phyloP scores from a whole-genome alignment of 2,797 vertebrate species.

The Sorex maritimensis region DNA sequence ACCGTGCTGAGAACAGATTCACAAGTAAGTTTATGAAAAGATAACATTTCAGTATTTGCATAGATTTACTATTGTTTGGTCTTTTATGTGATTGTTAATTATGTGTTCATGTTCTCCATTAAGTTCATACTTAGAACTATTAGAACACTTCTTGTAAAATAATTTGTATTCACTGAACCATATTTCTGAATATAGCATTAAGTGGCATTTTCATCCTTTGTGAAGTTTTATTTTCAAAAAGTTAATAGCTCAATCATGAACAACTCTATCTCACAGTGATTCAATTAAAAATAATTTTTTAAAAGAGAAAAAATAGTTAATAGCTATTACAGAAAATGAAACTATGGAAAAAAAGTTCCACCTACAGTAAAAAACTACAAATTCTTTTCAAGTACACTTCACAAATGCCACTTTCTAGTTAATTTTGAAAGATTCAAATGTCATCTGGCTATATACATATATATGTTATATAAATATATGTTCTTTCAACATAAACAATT shows the following conservation, averaged over 20 bases:
- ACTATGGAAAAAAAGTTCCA: background rate
- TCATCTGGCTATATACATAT: no score
- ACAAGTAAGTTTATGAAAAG: constrained; percentile 25
- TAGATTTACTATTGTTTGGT: constrained; percentile 29
- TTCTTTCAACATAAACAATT: constrained; percentile 41
- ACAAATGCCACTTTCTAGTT: background rate
- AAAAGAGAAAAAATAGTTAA: background rate
- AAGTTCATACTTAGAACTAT: constrained; percentile 35
- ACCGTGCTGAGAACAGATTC: constrained; percentile 39
- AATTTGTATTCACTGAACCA: background rate
- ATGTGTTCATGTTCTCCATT: background rate
- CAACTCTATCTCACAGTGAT: no score
- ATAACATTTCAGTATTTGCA: constrained; percentile 44
- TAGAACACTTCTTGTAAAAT: constrained; percentile 48
- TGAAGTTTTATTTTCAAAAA: constrained; percentile 62
- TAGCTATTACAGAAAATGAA: no score
- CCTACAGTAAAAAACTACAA: no score
- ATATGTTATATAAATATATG: background rate
- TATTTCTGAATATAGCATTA: constrained; percentile 37
- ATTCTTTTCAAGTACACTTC: constrained; percentile 27
- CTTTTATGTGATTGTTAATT: constrained; percentile 31
- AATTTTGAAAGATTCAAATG: background rate
- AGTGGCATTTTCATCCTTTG: constrained; percentile 11
- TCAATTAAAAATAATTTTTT: no score
- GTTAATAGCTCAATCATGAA: background rate